Base-by-base conservation (phyloP, 1,140 invertebrate species). In the Cyrtorhinus lividipennis region DNA sequence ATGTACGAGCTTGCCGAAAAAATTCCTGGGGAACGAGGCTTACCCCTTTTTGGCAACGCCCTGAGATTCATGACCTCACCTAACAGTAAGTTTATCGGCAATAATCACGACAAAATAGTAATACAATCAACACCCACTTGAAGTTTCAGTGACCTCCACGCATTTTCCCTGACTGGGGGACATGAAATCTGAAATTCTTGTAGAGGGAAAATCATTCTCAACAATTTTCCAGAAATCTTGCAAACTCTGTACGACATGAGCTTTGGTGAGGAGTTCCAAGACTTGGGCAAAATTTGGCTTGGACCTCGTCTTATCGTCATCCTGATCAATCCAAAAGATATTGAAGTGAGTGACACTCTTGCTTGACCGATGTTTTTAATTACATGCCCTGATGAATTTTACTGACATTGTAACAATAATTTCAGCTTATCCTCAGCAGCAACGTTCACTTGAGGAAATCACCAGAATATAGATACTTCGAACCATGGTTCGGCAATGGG, bases 401-500 rank as follows among this genome's bases (percentile, higher is more conserved):
- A n/a, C n/a, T n/a, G 5, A 38, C 30, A 8, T 38, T 38, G 15
- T 38, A 38, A 38, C 15, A 38, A 15, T 38, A 30, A n/a, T 64
- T 64, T 2, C 64, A 71, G 70, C 64, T 71, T 10, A 84, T 87
- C 57, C 73, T 87, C 0, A 79, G 81, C 60, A 85, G 83, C 63
- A 72, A 80, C 26, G 82, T 85, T 60, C 85, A 94, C 68, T 82
- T 95, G 24, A 84, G 91, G 63, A 96, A 96, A 71, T 78, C 85
- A 0, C 67, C 77, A 0, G 84, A 88, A 75, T 72, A 78, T 66
- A 71, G 68, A 69, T 90, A 86, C 71, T 87, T 97, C 64, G 84
- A 91, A 70, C 89, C 90, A 0, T 95, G 92, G 91, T 80, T 95
- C 45, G 90, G 90, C 13, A 82, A 90, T 67, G 92, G 91, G 59